These are phyloP conservation scores for Nicator chloris DNA, from an alignment of 2,113 vertebrate species.

Conservation along the genomic window DNA sequence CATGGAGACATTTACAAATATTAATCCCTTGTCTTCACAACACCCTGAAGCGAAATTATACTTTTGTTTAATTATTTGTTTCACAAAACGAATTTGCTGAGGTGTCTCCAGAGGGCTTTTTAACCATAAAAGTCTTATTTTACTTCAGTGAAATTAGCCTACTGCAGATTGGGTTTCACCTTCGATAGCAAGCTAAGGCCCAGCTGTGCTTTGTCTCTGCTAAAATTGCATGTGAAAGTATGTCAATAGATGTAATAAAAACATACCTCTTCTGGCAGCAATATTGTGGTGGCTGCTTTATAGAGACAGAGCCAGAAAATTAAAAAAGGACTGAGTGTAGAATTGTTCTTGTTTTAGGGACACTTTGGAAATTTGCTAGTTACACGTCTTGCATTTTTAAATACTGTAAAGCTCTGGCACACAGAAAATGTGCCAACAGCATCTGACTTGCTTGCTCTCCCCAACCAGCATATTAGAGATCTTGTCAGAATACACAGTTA, in stretches of 20 bases:
- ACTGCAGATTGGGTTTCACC: background rate
- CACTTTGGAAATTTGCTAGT: background rate
- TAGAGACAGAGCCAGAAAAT: background rate
- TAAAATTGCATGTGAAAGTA: background rate
- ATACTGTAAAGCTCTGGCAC: background rate
- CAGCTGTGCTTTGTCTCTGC: slow-evolving; percentile 17
- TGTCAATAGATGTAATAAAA: slow-evolving; percentile 4
- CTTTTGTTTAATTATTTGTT: slow-evolving; percentile 15
- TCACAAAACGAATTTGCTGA: background rate
- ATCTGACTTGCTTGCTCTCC: background rate
- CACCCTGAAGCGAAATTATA: background rate
- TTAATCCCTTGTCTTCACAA: background rate
- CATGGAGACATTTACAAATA: background rate
- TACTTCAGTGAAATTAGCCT: background rate
- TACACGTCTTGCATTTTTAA: background rate
- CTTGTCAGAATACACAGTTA: background rate
- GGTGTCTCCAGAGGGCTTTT: background rate
- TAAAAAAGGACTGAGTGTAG: background rate
- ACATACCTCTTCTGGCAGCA: background rate
- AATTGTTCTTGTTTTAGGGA: background rate
- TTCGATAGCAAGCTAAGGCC: background rate
- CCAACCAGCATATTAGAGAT: background rate
- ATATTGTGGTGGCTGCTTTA: background rate
- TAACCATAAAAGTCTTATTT: background rate
- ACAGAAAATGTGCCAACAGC: background rate